Conservation (phyloP, 2,113 vertebrate species). For the Macrotus californicus region DNA sequence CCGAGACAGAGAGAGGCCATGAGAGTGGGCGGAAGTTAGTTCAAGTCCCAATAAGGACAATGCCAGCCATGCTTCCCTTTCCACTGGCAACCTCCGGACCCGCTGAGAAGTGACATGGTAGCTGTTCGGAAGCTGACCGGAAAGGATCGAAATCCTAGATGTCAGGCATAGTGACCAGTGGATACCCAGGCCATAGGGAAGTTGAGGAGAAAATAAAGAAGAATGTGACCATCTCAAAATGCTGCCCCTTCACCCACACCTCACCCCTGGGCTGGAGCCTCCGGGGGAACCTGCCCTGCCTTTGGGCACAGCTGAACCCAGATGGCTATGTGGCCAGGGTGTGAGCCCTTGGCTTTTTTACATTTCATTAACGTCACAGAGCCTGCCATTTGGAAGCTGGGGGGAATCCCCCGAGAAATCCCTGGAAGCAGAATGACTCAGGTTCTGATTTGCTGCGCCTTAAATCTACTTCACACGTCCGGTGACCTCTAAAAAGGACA, state of each 20-base stretch:
- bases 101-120: accelerated
- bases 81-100: neutral
- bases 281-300: neutral
- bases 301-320: neutral
- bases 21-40: neutral
- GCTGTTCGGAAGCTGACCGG: neutral
- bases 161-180: neutral
- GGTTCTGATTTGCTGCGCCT: neutral
- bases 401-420: constrained; percentile 55
- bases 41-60: neutral
- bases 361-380: constrained; percentile 40
- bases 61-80: accelerated
- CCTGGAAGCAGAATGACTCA: neutral
- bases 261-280: neutral
- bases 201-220: neutral
- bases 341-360: constrained; percentile 24
- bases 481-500: neutral
- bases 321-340: neutral
- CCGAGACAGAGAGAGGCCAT: neutral
- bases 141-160: neutral
- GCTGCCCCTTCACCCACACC: neutral
- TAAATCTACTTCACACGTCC: constrained; percentile 15
- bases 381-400: neutral
- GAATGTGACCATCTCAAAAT: neutral
- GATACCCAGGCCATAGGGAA: neutral